Evolutionary conservation across 2,888 invertebrate species (phyloP).

Genomic region (Leptinotarsa rubiginosa): DNA sequence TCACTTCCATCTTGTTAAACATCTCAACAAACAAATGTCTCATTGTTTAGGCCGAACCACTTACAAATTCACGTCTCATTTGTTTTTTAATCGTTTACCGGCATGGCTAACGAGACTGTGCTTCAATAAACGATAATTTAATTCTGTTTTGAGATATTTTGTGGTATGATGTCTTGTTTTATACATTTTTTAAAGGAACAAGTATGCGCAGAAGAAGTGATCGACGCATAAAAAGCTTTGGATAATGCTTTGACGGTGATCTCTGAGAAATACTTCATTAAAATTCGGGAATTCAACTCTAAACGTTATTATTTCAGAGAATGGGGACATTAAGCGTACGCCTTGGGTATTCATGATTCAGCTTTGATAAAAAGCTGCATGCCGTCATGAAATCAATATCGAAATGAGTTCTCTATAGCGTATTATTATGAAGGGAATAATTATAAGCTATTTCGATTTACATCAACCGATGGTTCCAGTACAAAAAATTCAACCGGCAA

Average conservation of each 20-base stretch:
- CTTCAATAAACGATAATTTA: conserved; percentile 46
- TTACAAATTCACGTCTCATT: conserved; percentile 45
- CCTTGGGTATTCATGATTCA: conserved; percentile 50
- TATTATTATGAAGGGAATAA: conserved; percentile 51
- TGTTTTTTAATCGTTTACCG: conserved; percentile 40
- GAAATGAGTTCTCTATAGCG: conserved; percentile 48
- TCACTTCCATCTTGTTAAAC: conserved; percentile 47
- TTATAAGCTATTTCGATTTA: conserved; percentile 44
- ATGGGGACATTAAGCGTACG: conserved; percentile 47
- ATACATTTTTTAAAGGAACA: conserved; percentile 41
- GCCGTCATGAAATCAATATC: conserved; percentile 57
- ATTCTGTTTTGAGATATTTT: conserved; percentile 48
- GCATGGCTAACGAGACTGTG: conserved; percentile 37
- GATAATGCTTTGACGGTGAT: conserved; percentile 50
- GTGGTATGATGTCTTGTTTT: conserved; percentile 48
- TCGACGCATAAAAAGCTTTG: conserved; percentile 35
- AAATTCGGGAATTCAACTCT: conserved; percentile 59
- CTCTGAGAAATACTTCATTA: conserved; percentile 60
- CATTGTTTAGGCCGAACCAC: conserved; percentile 44
- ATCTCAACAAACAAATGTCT: conserved; percentile 45
- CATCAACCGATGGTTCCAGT: conserved; percentile 27
- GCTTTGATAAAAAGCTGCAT: conserved; percentile 51
- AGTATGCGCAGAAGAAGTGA: conserved; percentile 41
- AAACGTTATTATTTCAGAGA: conserved; percentile 59
- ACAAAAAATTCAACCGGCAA: conserved; percentile 10